These are phyloP conservation scores for Hemichromis elongatus DNA, from an alignment of 2,113 vertebrate genomes.

Conservation along the genomic window DNA sequence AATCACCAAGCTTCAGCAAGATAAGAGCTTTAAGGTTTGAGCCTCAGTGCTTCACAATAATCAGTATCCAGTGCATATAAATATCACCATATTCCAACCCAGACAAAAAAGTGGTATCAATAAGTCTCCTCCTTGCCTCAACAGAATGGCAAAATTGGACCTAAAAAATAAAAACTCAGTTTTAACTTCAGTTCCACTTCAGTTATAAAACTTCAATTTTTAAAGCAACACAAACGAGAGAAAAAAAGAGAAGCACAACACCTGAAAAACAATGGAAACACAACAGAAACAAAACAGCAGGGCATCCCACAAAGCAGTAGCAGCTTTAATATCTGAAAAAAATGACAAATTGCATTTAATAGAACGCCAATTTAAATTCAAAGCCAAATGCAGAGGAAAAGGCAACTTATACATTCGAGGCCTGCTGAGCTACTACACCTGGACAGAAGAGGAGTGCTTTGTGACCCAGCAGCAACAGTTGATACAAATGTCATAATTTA, in stretches of 20 bases:
- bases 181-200: too few relatives aligned
- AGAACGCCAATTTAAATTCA: neutral
- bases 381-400: neutral
- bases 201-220: too few relatives aligned
- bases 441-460: neutral
- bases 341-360: neutral
- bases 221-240: too few relatives aligned
- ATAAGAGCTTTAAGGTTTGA: neutral
- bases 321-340: neutral
- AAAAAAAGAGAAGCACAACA: neutral
- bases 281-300: neutral
- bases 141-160: neutral
- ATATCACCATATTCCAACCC: neutral
- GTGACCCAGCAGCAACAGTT: neutral
- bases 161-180: neutral
- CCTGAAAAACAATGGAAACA: neutral
- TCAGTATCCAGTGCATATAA: too few relatives aligned
- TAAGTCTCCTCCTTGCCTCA: neutral
- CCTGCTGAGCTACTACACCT: fast-evolving
- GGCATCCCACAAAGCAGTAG: neutral
- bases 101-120: neutral
- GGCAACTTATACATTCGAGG: neutral
- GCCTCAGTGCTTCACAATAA: neutral
- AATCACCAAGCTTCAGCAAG: neutral
- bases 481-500: neutral